phyloP scores from a whole-genome alignment of 2,797 vertebrate species.

The Macropus fuliginosus region DNA sequence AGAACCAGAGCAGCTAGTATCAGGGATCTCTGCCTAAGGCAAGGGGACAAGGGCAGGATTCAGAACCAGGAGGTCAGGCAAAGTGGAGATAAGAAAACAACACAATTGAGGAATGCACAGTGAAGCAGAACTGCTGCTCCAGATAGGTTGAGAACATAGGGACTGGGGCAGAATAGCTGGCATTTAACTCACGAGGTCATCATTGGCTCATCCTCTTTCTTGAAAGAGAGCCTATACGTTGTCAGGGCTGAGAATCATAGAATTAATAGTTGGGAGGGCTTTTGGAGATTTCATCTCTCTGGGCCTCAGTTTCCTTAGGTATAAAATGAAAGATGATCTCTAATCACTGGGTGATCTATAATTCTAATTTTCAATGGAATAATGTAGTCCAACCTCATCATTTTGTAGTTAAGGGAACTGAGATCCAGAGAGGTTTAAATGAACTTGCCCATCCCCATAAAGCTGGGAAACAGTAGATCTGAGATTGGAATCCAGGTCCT shows the following conservation, averaged over 20 bases:
- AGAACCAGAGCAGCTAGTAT: not conserved
- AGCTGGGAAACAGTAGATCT: not conserved
- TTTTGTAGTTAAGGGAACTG: not conserved
- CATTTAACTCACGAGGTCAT: not conserved
- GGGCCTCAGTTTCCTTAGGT: not conserved
- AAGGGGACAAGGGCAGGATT: not conserved
- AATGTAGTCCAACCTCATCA: not conserved
- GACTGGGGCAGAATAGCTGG: not conserved
- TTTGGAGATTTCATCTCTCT: not conserved
- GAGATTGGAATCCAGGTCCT: not conserved
- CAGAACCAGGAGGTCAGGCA: not conserved
- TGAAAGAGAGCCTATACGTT: not conserved
- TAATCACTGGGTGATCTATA: not conserved
- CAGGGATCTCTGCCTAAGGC: not conserved
- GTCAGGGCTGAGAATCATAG: conserved; percentile 12
- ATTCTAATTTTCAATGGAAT: not conserved
- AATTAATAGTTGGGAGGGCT: not conserved
- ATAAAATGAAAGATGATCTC: not conserved
- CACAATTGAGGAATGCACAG: not conserved
- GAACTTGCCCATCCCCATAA: not conserved
- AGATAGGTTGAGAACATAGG: not conserved
- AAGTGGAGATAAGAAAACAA: not conserved
- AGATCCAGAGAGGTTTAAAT: not conserved
- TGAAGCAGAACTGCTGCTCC: not conserved
- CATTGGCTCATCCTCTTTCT: not conserved